A percentile compares a stretch with the other conserved stretches of the same genome.
Conservation (phyloP, 2,113 vertebrate species). For the Ictalurus furcatus region DNA sequence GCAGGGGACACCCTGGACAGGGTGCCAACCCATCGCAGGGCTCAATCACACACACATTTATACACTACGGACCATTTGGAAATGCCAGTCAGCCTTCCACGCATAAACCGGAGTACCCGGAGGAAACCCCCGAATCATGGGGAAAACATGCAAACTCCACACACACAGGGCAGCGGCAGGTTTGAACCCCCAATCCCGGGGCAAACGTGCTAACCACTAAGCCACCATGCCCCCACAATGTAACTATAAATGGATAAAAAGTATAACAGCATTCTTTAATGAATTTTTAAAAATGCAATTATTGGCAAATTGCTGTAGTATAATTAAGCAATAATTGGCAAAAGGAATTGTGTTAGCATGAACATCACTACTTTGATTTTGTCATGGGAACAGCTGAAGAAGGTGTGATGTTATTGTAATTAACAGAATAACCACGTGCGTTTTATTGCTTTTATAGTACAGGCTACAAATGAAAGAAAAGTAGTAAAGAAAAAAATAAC, state of each 20-base stretch:
- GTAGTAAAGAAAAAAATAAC: neutral
- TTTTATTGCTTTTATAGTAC: neutral
- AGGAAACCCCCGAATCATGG: no score
- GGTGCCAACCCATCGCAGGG: no score
- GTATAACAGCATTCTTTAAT: neutral
- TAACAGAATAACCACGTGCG: neutral
- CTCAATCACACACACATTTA: no score
- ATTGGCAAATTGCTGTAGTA: neutral
- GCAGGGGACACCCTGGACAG: no score
- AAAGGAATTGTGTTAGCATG: neutral
- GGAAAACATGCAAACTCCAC: no score
- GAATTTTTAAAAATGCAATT: neutral
- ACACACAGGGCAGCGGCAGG: no score
- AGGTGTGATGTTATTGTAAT: neutral
- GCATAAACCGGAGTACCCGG: no score
- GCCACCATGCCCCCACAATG: neutral
- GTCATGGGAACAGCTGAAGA: neutral
- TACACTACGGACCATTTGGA: no score
- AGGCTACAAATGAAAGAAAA: neutral
- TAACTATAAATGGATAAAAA: neutral
- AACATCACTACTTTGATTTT: neutral
- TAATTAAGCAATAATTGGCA: neutral
- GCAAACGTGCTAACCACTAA: no score
- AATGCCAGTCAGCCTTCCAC: no score
- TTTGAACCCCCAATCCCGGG: no score